Conservation (phyloP, 2,113 vertebrate species). For the Orycteropus afer region DNA sequence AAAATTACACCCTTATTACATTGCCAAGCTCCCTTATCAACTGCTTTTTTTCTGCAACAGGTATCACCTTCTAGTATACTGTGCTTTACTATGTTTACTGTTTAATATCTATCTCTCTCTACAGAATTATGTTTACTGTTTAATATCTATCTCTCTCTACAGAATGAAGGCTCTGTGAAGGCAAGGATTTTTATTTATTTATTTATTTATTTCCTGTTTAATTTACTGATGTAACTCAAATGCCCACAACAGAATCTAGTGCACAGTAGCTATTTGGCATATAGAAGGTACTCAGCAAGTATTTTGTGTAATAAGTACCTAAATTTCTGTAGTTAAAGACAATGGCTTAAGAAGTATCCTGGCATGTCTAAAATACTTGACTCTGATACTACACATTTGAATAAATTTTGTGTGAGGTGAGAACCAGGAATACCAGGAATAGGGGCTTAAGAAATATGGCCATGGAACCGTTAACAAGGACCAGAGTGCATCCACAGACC, state of each 20-base stretch:
- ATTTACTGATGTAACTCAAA: conserved; percentile 42
- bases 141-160: not conserved
- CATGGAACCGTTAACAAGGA: not conserved
- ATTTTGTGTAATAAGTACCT: not conserved
- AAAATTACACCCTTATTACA: not conserved
- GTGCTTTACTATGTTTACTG: not conserved
- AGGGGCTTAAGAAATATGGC: conserved; percentile 20
- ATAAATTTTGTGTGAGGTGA: conserved; percentile 30
- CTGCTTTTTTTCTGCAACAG: not conserved
- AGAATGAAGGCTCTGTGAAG: not conserved
- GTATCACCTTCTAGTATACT: not conserved
- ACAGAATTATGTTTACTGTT: not conserved
- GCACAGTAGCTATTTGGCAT: not conserved
- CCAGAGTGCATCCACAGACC: not conserved
- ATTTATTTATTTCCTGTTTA: conserved; percentile 36
- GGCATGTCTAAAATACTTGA: not conserved
- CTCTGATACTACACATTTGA: not conserved
- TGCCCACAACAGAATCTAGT: not conserved
- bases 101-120: not conserved
- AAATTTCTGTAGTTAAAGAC: not conserved
- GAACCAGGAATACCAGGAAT: not conserved
- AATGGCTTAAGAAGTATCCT: not conserved
- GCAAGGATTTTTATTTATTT: not conserved
- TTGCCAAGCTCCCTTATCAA: not conserved
- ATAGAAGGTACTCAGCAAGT: not conserved